A percentile compares a stretch with the other conserved stretches of the same genome.
phyloP scores from a whole-genome alignment of 1,140 invertebrate species.

The Halictus rubicundus region DNA sequence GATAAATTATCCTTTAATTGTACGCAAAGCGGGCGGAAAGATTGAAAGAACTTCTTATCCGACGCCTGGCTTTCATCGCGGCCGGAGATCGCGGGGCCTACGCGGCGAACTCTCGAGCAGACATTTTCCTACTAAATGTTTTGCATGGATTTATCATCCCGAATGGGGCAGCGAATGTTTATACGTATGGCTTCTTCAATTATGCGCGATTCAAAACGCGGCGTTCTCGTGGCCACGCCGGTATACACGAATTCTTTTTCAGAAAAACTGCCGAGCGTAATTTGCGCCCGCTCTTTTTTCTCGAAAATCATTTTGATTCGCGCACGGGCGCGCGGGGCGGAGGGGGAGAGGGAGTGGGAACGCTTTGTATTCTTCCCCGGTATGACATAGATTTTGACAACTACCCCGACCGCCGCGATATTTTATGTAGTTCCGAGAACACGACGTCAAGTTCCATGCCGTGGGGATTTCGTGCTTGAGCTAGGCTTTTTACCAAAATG shows the following conservation, averaged over 20 bases:
- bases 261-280: constrained; percentile 49
- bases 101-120: constrained; percentile 7
- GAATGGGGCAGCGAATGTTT: constrained; percentile 10
- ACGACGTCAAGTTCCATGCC: constrained; percentile 32
- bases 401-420: constrained; percentile 24
- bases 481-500: constrained; percentile 27
- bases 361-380: constrained; percentile 35
- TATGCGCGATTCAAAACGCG: constrained; percentile 43
- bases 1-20: constrained; percentile 21
- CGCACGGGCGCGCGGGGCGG: constrained; percentile 1
- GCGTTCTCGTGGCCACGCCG: constrained; percentile 10
- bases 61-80: neutral
- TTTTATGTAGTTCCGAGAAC: constrained; percentile 39
- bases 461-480: constrained; percentile 24
- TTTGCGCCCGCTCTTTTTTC: constrained; percentile 36
- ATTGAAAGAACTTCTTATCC: constrained; percentile 26
- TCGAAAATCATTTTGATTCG: constrained; percentile 43
- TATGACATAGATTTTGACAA: constrained; percentile 52
- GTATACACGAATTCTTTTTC: constrained; percentile 38
- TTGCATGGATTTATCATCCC: constrained; percentile 20
- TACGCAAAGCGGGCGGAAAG: neutral
- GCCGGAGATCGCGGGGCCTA: neutral
- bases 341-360: neutral
- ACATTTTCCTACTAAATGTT: constrained; percentile 26
- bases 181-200: constrained; percentile 40